These are phyloP conservation scores for Seriola rivoliana DNA, from an alignment of 2,113 vertebrate genomes.

Conservation along the genomic window DNA sequence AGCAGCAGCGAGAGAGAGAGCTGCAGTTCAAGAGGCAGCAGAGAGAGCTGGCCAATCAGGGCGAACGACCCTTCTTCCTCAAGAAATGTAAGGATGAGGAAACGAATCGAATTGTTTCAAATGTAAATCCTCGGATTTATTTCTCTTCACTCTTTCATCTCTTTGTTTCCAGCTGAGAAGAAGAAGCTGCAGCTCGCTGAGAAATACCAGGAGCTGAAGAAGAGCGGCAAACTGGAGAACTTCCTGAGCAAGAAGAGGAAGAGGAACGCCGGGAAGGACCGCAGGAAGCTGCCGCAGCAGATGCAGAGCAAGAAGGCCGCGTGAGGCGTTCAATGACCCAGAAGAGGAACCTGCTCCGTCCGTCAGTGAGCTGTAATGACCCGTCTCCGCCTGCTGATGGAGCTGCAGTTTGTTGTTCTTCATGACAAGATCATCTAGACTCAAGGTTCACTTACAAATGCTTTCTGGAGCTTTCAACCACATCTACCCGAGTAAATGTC, in stretches of 20 bases:
- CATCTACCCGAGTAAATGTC: no score
- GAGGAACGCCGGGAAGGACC: conserved; percentile 93
- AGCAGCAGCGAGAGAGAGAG: conserved; percentile 85
- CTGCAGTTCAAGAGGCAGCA: conserved; percentile 85
- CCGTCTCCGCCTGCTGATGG: conserved; percentile 1
- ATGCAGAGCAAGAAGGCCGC: conserved; percentile 41
- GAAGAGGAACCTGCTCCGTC: neutral
- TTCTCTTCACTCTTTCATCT: no score
- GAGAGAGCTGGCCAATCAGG: conserved; percentile 88
- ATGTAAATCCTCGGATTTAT: no score
- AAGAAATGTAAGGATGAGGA: conserved; percentile 89
- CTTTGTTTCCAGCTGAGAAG: conserved; percentile 85
- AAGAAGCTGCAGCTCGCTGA: conserved; percentile 90
- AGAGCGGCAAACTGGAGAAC: conserved; percentile 92
- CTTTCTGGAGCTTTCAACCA: no score
- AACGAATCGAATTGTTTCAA: no score
- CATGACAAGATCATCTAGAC: neutral
- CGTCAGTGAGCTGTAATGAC: neutral
- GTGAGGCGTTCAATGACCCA: conserved; percentile 2
- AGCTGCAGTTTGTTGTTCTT: neutral
- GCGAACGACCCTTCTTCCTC: conserved; percentile 91
- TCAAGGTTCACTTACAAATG: neutral
- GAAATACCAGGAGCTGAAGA: conserved; percentile 92
- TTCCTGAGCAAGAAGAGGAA: conserved; percentile 95
- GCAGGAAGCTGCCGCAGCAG: conserved; percentile 86